Evolutionary conservation across 2,888 invertebrate genomes (phyloP).

Genomic region (Gandaritis pyraliata): DNA sequence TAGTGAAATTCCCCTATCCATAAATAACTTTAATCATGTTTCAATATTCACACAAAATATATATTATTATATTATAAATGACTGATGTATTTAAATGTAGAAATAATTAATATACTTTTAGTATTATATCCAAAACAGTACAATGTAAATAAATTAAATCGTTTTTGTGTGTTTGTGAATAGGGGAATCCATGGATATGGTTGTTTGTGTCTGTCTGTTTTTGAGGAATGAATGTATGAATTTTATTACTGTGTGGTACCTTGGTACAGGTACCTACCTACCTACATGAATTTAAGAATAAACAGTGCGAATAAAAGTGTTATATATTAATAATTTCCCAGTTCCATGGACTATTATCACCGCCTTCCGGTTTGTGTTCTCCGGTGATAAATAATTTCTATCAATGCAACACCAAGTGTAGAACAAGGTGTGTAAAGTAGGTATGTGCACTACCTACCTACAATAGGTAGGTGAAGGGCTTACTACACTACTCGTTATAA

Average conservation of each 20-base stretch:
- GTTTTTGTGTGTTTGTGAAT: constrained; percentile 60
- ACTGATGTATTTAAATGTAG: constrained; percentile 47
- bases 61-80: constrained; percentile 46
- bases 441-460: too few relatives aligned
- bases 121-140: constrained; percentile 58
- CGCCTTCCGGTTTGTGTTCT: too few relatives aligned
- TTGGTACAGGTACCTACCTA: neutral
- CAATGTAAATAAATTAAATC: constrained; percentile 72
- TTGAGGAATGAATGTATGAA: constrained; percentile 49
- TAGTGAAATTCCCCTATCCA: constrained; percentile 58
- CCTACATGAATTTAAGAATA: constrained; percentile 59
- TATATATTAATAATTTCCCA: neutral
- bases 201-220: constrained; percentile 42
- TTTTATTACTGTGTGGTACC: constrained; percentile 44
- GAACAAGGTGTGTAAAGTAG: too few relatives aligned
- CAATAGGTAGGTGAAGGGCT: too few relatives aligned
- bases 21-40: constrained; percentile 46
- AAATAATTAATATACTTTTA: constrained; percentile 44
- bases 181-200: constrained; percentile 51
- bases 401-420: too few relatives aligned
- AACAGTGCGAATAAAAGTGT: constrained; percentile 63
- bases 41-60: constrained; percentile 43
- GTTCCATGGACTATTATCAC: too few relatives aligned
- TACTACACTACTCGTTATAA: too few relatives aligned
- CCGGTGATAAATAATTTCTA: too few relatives aligned